Percentiles rank a stretch among this genome's conserved stretches.
phyloP scores from a whole-genome alignment of 2,888 invertebrate genomes.

The Aradus depressus region DNA sequence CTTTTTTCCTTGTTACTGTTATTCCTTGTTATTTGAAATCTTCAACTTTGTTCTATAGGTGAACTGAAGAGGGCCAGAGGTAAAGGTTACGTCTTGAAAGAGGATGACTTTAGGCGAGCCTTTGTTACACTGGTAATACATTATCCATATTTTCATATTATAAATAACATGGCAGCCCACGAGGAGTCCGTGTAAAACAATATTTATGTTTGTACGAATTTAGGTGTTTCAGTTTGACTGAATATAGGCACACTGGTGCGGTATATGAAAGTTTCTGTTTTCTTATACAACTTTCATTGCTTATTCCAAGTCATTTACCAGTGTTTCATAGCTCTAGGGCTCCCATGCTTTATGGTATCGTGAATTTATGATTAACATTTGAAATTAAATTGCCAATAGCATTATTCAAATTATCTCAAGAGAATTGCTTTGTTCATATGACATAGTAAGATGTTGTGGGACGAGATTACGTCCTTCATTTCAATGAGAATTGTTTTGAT shows the following conservation, averaged over 20 bases:
- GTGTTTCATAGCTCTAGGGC: too few species aligned
- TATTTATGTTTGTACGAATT: neutral
- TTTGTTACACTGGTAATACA: constrained; percentile 61
- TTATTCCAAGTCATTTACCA: too few species aligned
- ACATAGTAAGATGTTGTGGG: too few species aligned
- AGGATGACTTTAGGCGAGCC: constrained; percentile 71
- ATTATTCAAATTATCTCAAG: too few species aligned
- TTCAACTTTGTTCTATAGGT: constrained; percentile 31
- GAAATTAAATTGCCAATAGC: too few species aligned
- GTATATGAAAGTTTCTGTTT: neutral
- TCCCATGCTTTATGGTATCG: too few species aligned
- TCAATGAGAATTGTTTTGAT: too few species aligned
- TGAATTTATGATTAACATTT: too few species aligned
- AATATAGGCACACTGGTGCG: neutral
- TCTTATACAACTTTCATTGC: neutral
- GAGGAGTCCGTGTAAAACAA: too few species aligned
- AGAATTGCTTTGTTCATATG: too few species aligned
- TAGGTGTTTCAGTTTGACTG: neutral
- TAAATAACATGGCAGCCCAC: too few species aligned
- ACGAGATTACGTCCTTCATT: too few species aligned
- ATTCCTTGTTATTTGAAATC: neutral
- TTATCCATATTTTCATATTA: constrained; percentile 1
- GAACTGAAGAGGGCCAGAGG: constrained; percentile 45
- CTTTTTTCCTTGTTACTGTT: constrained; percentile 1
- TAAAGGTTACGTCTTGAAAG: constrained; percentile 60